These are phyloP conservation scores for Pentalonia nigronervosa DNA, from an alignment of 1,140 invertebrate species.

Conservation along the genomic window DNA sequence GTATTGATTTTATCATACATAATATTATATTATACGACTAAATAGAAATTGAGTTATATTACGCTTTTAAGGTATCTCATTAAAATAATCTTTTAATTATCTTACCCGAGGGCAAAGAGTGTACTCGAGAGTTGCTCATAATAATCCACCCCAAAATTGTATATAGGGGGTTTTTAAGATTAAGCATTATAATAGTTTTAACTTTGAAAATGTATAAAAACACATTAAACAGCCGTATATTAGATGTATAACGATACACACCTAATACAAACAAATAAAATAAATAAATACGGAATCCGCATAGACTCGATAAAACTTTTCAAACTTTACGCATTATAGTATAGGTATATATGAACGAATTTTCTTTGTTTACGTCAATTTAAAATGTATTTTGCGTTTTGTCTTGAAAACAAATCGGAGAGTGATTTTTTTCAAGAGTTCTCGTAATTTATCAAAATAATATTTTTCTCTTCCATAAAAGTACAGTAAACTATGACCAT, in stretches of 20 bases:
- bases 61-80: background rate
- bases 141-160: background rate
- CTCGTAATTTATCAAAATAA: background rate
- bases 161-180: background rate
- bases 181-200: background rate
- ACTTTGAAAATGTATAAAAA: background rate
- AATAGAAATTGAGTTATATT: constrained; percentile 1
- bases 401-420: background rate
- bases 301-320: background rate
- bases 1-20: background rate
- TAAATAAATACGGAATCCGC: background rate
- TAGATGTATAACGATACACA: background rate
- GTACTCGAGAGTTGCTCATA: background rate
- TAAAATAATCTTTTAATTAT: constrained; percentile 35
- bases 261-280: background rate
- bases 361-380: background rate
- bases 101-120: background rate
- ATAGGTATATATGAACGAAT: background rate
- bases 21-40: background rate
- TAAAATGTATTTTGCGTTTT: background rate
- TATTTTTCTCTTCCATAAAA: background rate
- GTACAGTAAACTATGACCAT: too few relatives aligned
- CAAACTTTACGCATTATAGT: background rate
- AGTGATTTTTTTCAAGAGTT: background rate
- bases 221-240: background rate